Base-by-base conservation (phyloP, 2,797 vertebrate genomes). In the Melanogrammus aeglefinus region DNA sequence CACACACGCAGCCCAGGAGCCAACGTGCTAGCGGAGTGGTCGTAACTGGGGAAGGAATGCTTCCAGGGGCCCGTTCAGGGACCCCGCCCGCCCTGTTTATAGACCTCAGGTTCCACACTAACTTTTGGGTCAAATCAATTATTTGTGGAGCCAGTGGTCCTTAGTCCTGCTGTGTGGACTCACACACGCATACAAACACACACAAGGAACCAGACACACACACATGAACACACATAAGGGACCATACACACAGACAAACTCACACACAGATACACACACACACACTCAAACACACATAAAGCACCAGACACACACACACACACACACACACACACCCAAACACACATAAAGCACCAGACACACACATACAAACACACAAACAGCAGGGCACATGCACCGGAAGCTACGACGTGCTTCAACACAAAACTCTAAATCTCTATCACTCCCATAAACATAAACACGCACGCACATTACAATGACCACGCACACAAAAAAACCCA, bases 371-470 rank as follows among this genome's bases (percentile, higher is more conserved):
- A 2, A 66, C 57, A 21, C 57, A 66, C 1, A 66, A 18, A 66
- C 57, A 66, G 16, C 16, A 21, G n/a, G 6, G 35, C 35, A 36
- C 35, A 36, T 41, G 39, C 39, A 41, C 39, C 10, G 39, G 39
- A 41, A 9, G 39, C 39, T 41, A 14, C 13, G 8, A 57, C 47
- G 4, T 10, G 47, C 13, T 7, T 10, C 18, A 4, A n/a, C 51
- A 57, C 51, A n/a, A 9, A 57, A 10, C 4, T 7, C 12, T 1
- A 21, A 9, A 35, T 44, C 74, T 0, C 63, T 73, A 57, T 21
- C 44, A 36, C 24, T 73, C 73, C 75, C 79, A 76, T 82, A 84
- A 35, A 81, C 21, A 69, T 27, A 69, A n/a, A 69, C 63, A 69
- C 12, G 24, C 63, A 69, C 63, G 27, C 63, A 69, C 63, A 69